Percentiles rank a stretch among this genome's conserved stretches.
Evolutionary conservation across 2,888 invertebrate species (phyloP).

Genomic region (Resseliella maxima): DNA sequence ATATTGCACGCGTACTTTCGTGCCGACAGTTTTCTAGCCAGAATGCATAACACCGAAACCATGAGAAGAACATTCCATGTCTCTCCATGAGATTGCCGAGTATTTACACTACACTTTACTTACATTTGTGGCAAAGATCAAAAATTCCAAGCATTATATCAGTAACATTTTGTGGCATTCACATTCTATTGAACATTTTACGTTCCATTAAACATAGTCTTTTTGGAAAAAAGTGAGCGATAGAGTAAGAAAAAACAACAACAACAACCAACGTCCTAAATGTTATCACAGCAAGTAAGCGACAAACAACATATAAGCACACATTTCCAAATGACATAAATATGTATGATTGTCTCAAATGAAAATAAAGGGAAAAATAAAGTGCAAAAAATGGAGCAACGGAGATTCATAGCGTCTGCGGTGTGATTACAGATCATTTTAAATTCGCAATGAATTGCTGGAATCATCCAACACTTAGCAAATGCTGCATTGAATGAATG

Average conservation of each 20-base stretch:
- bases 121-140: not conserved
- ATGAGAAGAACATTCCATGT: not conserved
- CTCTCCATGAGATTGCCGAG: not conserved
- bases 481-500: not conserved
- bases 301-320: not conserved
- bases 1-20: not conserved
- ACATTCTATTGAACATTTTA: constrained; percentile 34
- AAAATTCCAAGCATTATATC: constrained; percentile 10
- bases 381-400: not conserved
- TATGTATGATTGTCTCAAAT: not conserved
- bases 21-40: not conserved
- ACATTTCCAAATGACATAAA: not conserved
- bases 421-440: not conserved
- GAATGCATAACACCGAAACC: not conserved
- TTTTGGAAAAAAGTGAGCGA: no score
- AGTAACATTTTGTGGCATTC: not conserved
- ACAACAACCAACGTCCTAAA: no score
- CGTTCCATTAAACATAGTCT: constrained; percentile 31
- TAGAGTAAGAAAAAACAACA: no score
- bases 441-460: not conserved
- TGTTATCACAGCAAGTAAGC: not conserved
- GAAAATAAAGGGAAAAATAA: not conserved
- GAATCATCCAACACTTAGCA: not conserved
- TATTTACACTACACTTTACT: not conserved
- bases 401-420: not conserved